Percentiles rank a stretch among this genome's conserved stretches.
Conservation (phyloP, 2,113 vertebrate genomes). For the Elephantulus edwardii region DNA sequence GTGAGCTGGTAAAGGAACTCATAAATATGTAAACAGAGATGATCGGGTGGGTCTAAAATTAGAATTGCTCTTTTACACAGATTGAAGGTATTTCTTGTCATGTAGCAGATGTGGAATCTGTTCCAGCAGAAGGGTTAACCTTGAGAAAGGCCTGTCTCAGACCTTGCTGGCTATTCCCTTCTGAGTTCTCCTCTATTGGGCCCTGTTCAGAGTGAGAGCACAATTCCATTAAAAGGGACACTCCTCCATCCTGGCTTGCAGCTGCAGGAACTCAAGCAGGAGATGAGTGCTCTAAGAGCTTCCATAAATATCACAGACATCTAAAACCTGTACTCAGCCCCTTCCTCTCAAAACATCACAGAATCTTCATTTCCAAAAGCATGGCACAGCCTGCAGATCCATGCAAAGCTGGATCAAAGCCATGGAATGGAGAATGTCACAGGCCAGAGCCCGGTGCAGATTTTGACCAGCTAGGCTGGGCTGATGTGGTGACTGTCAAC, state of each 20-base stretch:
- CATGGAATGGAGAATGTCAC: neutral
- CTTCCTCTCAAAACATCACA: neutral
- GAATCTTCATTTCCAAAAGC: neutral
- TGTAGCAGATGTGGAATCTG: constrained; percentile 19
- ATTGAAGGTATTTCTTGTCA: constrained; percentile 37
- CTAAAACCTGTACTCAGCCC: neutral
- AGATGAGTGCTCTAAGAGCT: neutral
- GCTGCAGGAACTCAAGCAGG: neutral
- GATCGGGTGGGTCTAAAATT: constrained; percentile 32
- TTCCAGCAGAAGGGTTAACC: neutral
- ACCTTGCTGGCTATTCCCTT: neutral
- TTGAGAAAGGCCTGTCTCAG: neutral
- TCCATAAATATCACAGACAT: neutral
- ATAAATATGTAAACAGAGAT: neutral
- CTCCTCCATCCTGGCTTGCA: neutral
- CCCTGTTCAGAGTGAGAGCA: neutral
- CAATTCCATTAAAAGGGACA: no score
- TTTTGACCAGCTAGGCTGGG: neutral
- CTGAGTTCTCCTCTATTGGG: neutral
- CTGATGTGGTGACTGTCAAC: neutral
- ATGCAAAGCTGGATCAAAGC: neutral
- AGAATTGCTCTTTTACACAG: constrained; percentile 25
- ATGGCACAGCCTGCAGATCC: neutral
- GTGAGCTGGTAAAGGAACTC: neutral
- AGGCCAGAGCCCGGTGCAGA: neutral